Evolutionary conservation across 92 coral and sea anemone species (phyloP).

Genomic region (Umimayanthus kanabou): DNA sequence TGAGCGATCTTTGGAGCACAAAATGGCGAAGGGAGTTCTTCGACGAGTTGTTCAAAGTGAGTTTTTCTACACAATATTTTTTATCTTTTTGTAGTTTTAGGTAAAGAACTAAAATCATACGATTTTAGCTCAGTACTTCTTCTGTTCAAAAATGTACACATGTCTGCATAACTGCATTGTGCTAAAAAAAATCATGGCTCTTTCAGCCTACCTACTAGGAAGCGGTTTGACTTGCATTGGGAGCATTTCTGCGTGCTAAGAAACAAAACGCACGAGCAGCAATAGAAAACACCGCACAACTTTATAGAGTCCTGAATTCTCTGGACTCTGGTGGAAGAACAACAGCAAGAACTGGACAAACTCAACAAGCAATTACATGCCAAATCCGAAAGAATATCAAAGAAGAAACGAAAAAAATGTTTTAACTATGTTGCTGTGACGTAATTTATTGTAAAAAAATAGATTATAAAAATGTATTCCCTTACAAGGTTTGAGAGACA

Average conservation of each 20-base stretch:
- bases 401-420: slow-evolving; percentile 48
- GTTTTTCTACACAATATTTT: too few species aligned
- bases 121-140: slow-evolving; percentile 39
- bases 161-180: slow-evolving; percentile 33
- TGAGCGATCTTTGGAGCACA: slow-evolving; percentile 33
- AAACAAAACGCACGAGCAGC: slow-evolving; percentile 41
- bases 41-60: slow-evolving; percentile 25
- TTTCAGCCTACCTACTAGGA: slow-evolving; percentile 42
- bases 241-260: slow-evolving; percentile 41
- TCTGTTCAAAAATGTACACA: slow-evolving; percentile 22
- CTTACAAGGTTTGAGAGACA: too few species aligned
- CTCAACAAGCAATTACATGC: slow-evolving; percentile 12
- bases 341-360: slow-evolving; percentile 40
- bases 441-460: too few species aligned
- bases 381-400: neutral
- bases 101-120: slow-evolving; percentile 38
- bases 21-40: too few species aligned
- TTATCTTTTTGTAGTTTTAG: slow-evolving; percentile 13
- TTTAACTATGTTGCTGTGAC: slow-evolving; percentile 55
- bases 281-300: too few species aligned
- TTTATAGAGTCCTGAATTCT: slow-evolving; percentile 21
- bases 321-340: slow-evolving; percentile 21
- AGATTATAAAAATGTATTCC: too few species aligned
- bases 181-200: slow-evolving; percentile 37
- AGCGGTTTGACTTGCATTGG: slow-evolving; percentile 24